Conservation (phyloP, 2,113 vertebrate genomes). For the Montifringilla adamsi region DNA sequence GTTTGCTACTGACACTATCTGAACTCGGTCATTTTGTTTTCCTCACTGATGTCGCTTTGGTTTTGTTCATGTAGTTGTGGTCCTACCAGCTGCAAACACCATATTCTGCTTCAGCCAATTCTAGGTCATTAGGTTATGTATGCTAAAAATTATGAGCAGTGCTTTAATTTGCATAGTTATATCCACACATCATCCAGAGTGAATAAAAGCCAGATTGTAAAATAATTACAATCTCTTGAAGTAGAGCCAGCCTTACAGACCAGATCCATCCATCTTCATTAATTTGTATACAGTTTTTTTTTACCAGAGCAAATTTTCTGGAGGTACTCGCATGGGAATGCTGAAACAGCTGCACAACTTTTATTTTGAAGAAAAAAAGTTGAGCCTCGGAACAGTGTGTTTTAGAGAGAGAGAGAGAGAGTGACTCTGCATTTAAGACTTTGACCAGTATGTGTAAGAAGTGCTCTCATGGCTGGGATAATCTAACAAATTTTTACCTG, state of each 20-base stretch:
- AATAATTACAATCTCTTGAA: conserved; percentile 81
- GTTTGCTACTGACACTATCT: conserved; percentile 6
- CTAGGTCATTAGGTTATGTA: conserved; percentile 70
- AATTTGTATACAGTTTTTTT: conserved; percentile 74
- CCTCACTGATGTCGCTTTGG: not conserved
- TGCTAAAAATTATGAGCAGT: conserved; percentile 72
- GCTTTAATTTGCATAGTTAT: conserved; percentile 70
- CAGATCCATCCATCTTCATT: conserved; percentile 73
- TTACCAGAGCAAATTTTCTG: conserved; percentile 73
- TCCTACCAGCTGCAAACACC: conserved; percentile 59
- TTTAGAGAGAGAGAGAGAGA: conserved; percentile 62
- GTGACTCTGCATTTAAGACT: conserved; percentile 72
- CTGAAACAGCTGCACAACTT: conserved; percentile 79
- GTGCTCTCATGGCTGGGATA: conserved; percentile 70
- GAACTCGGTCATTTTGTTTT: conserved; percentile 49
- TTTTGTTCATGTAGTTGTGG: conserved; percentile 31
- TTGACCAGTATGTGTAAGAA: conserved; percentile 74
- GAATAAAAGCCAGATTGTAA: conserved; percentile 82
- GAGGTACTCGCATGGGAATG: conserved; percentile 73
- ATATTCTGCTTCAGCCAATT: conserved; percentile 59
- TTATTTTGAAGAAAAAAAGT: conserved; percentile 82
- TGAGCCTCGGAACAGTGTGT: conserved; percentile 67
- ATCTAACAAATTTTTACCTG: conserved; percentile 72
- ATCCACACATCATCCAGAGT: conserved; percentile 72
- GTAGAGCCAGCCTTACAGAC: conserved; percentile 66